Percentiles rank a stretch among this genome's conserved stretches.
These are phyloP conservation scores for Platysternon megacephalum DNA, from an alignment of 2,113 vertebrate genomes.

Conservation along the genomic window DNA sequence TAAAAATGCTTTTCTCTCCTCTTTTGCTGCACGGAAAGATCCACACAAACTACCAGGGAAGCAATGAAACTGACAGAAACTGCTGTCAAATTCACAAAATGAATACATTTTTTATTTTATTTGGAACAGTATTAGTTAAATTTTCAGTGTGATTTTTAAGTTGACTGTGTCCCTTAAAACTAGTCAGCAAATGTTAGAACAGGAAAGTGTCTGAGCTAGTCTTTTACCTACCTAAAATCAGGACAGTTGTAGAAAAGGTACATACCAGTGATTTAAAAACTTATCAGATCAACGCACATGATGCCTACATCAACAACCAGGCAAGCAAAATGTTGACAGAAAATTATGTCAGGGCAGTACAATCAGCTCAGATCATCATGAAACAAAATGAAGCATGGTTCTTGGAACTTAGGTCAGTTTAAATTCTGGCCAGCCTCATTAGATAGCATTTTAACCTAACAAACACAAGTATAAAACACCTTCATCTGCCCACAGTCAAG, in stretches of 20 bases:
- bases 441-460: slow-evolving; percentile 12
- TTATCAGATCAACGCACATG: slow-evolving; percentile 46
- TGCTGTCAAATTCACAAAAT: not conserved
- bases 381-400: slow-evolving; percentile 17
- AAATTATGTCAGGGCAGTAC: slow-evolving; percentile 25
- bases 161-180: not conserved
- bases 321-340: slow-evolving; percentile 35
- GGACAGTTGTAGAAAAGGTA: not conserved
- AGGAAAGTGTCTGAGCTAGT: not conserved
- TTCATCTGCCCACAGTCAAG: not conserved
- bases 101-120: not conserved
- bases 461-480: not conserved
- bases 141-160: not conserved
- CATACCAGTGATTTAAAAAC: slow-evolving; percentile 49
- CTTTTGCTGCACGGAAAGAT: not conserved
- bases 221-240: not conserved
- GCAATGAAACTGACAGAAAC: not conserved
- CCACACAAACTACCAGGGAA: not conserved
- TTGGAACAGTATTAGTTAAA: not conserved
- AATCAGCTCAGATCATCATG: slow-evolving; percentile 43
- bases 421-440: slow-evolving; percentile 35
- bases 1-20: not conserved
- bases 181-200: not conserved
- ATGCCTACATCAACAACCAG: slow-evolving; percentile 45
- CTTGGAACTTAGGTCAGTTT: slow-evolving; percentile 1